Evolutionary conservation across 1,140 invertebrate species (phyloP).

Genomic region (Helicoverpa armigera): DNA sequence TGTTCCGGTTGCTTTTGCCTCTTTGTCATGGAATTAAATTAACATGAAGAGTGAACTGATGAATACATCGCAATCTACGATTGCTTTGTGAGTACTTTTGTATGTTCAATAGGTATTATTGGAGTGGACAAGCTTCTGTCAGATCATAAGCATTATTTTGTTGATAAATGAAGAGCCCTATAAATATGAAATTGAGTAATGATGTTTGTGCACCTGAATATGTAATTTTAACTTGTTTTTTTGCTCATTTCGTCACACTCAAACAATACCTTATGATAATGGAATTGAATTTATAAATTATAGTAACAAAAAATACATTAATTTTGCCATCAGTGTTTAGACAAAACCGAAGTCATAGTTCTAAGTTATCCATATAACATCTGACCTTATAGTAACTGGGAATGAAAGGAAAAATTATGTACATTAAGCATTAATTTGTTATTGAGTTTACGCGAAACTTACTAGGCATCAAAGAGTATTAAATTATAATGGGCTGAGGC

Average conservation of each 20-base stretch:
- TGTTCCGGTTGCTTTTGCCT: conserved; percentile 8
- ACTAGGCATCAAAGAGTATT: background rate
- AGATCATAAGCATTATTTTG: background rate
- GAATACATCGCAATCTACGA: conserved; percentile 1
- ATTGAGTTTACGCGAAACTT: conserved; percentile 6
- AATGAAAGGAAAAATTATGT: conserved; percentile 5
- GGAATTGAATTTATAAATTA: conserved; percentile 2
- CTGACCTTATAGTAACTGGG: conserved; percentile 9
- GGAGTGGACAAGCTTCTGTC: background rate
- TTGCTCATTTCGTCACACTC: background rate
- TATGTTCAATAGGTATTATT: background rate
- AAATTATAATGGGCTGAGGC: background rate
- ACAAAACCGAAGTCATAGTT: background rate
- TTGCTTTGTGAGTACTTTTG: background rate
- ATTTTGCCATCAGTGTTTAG: background rate
- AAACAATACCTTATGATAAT: background rate
- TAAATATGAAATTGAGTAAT: background rate
- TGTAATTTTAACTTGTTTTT: too few species aligned
- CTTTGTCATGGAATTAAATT: conserved; percentile 37
- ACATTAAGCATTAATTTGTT: background rate
- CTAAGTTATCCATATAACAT: background rate
- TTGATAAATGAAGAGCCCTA: background rate
- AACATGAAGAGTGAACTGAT: background rate
- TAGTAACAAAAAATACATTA: background rate
- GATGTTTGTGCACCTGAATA: too few species aligned